phyloP scores from a whole-genome alignment of 2,797 vertebrate species.

The Graptemys geographica region DNA sequence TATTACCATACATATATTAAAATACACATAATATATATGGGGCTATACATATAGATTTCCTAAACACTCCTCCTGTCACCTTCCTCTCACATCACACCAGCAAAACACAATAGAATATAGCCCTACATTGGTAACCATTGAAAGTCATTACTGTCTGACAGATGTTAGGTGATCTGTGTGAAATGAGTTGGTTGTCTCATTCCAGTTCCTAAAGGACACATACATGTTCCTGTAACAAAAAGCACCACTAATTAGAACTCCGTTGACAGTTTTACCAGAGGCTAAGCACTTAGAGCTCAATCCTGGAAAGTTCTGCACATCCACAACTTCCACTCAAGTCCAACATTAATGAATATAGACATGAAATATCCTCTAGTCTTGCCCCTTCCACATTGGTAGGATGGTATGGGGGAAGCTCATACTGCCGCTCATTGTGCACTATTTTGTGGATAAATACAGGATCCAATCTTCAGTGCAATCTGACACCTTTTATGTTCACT shows the following conservation, averaged over 20 bases:
- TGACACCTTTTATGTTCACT: neutral
- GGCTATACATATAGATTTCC: neutral
- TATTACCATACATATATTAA: fast-evolving
- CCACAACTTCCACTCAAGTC: neutral
- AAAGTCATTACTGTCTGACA: neutral
- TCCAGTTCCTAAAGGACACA: neutral
- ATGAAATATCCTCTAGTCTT: neutral
- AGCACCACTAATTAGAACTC: neutral
- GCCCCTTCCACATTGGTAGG: neutral
- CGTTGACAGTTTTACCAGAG: neutral
- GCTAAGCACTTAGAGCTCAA: neutral
- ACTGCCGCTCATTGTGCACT: neutral
- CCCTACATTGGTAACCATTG: neutral
- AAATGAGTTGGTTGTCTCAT: neutral
- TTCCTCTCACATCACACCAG: neutral
- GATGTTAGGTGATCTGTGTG: neutral
- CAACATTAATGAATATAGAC: neutral
- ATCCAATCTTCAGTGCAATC: neutral
- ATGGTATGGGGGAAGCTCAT: neutral
- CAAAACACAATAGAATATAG: neutral
- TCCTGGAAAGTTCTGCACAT: neutral
- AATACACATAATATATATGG: neutral
- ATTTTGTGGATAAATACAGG: neutral
- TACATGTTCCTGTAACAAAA: neutral
- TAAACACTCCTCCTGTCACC: neutral